phyloP scores from a whole-genome alignment of 2,113 vertebrate genomes.

The Argyrosomus japonicus region DNA sequence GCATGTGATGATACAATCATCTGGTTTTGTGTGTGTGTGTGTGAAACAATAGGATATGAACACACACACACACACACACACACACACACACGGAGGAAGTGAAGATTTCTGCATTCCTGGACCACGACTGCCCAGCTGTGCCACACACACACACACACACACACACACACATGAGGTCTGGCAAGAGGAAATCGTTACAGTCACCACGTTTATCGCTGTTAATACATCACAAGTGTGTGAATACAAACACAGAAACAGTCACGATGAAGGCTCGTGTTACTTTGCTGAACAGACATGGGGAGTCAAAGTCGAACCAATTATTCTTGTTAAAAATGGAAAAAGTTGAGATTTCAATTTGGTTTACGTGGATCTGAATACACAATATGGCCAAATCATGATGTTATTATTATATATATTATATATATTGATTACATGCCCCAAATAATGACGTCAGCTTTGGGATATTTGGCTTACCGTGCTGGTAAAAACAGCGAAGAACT shows the following conservation, averaged over 20 bases:
- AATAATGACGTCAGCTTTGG: not conserved
- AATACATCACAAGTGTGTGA: slow-evolving; percentile 9
- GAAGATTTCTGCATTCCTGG: slow-evolving; percentile 70
- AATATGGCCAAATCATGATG: not conserved
- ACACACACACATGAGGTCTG: slow-evolving; percentile 21
- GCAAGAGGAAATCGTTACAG: slow-evolving; percentile 26
- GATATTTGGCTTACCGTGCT: not conserved
- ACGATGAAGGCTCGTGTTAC: not conserved
- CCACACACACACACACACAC: slow-evolving; percentile 32
- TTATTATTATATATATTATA: not conserved
- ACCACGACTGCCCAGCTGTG: slow-evolving; percentile 64
- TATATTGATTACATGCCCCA: not conserved
- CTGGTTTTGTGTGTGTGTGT: slow-evolving; percentile 36
- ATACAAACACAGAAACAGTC: not conserved
- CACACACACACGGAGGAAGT: slow-evolving; percentile 66
- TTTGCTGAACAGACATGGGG: not conserved
- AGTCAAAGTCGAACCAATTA: not conserved
- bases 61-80: slow-evolving; percentile 38
- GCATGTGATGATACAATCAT: slow-evolving; percentile 50
- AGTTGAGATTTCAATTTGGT: not conserved
- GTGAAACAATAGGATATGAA: slow-evolving; percentile 74
- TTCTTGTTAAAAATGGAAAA: not conserved
- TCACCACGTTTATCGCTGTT: slow-evolving; percentile 22
- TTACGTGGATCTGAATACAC: not conserved
- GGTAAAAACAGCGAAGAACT: not conserved